These are phyloP conservation scores for Lutjanus erythropterus DNA, from an alignment of 2,113 vertebrate genomes.

Conservation along the genomic window DNA sequence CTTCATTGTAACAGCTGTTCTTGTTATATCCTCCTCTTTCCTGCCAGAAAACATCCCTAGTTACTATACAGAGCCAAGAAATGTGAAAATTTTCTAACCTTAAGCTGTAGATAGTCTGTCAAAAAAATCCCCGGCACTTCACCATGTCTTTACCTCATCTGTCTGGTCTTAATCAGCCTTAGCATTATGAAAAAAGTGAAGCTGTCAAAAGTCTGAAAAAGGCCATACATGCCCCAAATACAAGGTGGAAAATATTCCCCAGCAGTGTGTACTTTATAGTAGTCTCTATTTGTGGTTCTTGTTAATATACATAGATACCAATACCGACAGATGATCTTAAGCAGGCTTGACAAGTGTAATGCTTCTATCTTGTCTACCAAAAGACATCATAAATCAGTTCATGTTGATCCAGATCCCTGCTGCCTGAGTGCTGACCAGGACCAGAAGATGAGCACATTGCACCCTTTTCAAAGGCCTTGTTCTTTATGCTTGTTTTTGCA, in stretches of 20 bases:
- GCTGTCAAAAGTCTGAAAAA: slow-evolving; percentile 25
- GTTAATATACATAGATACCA: background rate
- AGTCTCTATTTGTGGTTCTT: background rate
- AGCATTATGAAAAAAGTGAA: background rate
- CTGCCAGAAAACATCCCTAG: slow-evolving; percentile 10
- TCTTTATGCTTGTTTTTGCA: background rate
- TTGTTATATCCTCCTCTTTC: background rate
- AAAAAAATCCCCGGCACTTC: background rate
- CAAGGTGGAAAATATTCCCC: slow-evolving; percentile 9
- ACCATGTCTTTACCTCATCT: slow-evolving; percentile 3
- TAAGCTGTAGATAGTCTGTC: background rate
- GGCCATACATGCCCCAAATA: slow-evolving; percentile 2
- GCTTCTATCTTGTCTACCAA: background rate
- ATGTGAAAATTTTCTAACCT: background rate
- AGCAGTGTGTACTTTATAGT: background rate
- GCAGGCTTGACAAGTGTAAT: background rate
- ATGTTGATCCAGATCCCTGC: background rate
- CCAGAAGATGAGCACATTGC: background rate
- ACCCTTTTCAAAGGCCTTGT: background rate
- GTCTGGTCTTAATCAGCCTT: background rate
- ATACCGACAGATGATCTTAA: background rate
- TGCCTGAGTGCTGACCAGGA: background rate
- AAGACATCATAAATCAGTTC: background rate
- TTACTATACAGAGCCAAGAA: slow-evolving; percentile 5
- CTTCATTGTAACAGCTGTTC: slow-evolving; percentile 21